Base-by-base conservation (phyloP, 1,140 invertebrate genomes). In the Orius insidiosus region DNA sequence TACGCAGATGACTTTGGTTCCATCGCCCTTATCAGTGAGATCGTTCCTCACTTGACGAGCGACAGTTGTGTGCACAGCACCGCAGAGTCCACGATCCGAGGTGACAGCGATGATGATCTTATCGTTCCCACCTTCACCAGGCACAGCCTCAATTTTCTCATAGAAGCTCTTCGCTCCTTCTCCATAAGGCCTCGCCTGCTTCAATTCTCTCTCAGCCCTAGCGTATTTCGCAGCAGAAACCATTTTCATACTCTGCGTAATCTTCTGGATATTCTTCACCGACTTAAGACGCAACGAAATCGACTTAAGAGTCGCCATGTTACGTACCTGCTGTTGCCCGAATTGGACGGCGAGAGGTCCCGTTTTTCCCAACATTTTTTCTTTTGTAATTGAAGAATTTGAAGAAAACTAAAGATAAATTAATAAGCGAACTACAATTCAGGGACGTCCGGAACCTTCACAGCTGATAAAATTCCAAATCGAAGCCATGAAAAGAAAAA, bases 241-340 rank as follows among this genome's bases (percentile, higher is more conserved):
- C 95, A 99, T 98, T 72, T 99, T 98, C 95, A 99, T 99, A 60
- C 92, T 97, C 63, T 98, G 90, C 42, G 95, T 99, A 63, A 99
- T 99, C 66, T 99, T 99, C 63, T 98, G 93, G 59, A 98, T 98
- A 63, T 97, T 99, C 60, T 87, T 98, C 6, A 98, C 90, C 1
- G 95, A 98, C 66, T 98, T 98, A 45, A 98, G 68, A 55, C 95
- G 80, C 18, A 97, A 77, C 10, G 85, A 88, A 67, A 98, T 95
- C 52, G 80, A 66, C 68, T 98, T 97, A 40, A 98, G 65, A 33
- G 94, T 98, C 50, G 93, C 93, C 90, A 98, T 97, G 40, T 85
- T 85, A 52, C 83, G 69, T 55, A 76, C 74, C 55, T 80, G 80
- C 57, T 80, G 79, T 11, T 39, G 44, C 43, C 42, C 7, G 24